A percentile compares a stretch with the other conserved stretches of the same genome.
Evolutionary conservation across 2,797 vertebrate genomes (phyloP).

Genomic region (Apogon talboti): DNA sequence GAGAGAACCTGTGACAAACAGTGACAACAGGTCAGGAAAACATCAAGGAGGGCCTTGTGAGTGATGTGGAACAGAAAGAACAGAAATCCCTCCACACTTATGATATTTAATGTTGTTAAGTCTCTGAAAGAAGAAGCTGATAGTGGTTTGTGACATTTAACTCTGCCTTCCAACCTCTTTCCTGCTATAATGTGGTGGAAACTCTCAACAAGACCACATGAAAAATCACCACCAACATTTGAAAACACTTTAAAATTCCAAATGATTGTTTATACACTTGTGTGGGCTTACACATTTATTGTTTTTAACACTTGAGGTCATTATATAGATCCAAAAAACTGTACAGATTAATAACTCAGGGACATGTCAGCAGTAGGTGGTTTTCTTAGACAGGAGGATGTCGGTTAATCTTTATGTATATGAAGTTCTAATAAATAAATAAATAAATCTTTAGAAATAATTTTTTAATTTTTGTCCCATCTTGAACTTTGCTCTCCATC

Average conservation of each 20-base stretch:
- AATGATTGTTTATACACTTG: constrained; percentile 12
- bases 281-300: not conserved
- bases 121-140: not conserved
- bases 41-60: too few relatives aligned
- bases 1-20: constrained; percentile 91
- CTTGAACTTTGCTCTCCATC: not conserved
- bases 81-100: not conserved
- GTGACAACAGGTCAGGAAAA: not conserved
- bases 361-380: not conserved
- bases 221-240: constrained; percentile 2
- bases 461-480: not conserved
- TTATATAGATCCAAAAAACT: not conserved
- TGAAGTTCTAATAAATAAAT: not conserved
- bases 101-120: not conserved
- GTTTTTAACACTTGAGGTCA: not conserved
- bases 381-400: constrained; percentile 1
- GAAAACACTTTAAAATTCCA: constrained; percentile 4
- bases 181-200: constrained; percentile 4
- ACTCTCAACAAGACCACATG: constrained; percentile 10
- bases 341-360: not conserved
- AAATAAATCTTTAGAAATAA: not conserved
- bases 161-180: constrained; percentile 11
- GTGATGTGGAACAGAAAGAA: not conserved
- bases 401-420: not conserved
- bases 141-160: not conserved